These are phyloP conservation scores for Diplolepis rosae DNA, from an alignment of 2,888 invertebrate genomes.

Conservation along the genomic window DNA sequence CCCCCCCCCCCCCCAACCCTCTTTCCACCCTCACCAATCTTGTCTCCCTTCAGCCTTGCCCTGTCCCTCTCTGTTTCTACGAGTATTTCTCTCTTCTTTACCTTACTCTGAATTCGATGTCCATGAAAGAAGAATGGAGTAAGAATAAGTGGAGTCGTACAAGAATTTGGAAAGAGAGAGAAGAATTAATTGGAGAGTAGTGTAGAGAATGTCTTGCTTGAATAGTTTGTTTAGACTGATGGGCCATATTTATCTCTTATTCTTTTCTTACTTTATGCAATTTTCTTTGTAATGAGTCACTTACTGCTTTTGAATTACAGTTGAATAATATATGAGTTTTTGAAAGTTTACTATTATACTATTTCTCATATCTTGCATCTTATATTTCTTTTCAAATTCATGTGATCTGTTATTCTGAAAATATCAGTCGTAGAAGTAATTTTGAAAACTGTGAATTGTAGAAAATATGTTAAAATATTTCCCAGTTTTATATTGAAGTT, in stretches of 20 bases:
- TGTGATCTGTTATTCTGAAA: too few species aligned
- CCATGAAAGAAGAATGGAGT: slow-evolving; percentile 4
- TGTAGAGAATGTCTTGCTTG: not conserved
- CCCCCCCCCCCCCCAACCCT: slow-evolving; percentile 32
- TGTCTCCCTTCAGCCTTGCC: slow-evolving; percentile 42
- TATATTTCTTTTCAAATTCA: too few species aligned
- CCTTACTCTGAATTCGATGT: slow-evolving; percentile 10
- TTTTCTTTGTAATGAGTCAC: too few species aligned
- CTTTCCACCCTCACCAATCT: slow-evolving; percentile 26
- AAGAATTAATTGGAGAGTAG: not conserved
- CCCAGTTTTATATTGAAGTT: too few species aligned
- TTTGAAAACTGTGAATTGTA: too few species aligned
- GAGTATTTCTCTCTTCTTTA: slow-evolving; percentile 35
- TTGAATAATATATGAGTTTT: too few species aligned
- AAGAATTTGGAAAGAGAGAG: not conserved
- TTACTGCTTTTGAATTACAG: too few species aligned
- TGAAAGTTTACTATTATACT: too few species aligned
- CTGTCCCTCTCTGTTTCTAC: slow-evolving; percentile 47
- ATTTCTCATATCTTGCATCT: too few species aligned
- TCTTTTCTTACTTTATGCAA: too few species aligned
- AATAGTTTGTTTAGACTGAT: not conserved
- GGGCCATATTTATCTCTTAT: not conserved
- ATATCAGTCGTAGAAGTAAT: too few species aligned
- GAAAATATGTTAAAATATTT: too few species aligned
- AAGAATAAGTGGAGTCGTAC: not conserved